These are phyloP conservation scores for Campaea margaritaria DNA, from an alignment of 2,888 invertebrate genomes.

Conservation along the genomic window DNA sequence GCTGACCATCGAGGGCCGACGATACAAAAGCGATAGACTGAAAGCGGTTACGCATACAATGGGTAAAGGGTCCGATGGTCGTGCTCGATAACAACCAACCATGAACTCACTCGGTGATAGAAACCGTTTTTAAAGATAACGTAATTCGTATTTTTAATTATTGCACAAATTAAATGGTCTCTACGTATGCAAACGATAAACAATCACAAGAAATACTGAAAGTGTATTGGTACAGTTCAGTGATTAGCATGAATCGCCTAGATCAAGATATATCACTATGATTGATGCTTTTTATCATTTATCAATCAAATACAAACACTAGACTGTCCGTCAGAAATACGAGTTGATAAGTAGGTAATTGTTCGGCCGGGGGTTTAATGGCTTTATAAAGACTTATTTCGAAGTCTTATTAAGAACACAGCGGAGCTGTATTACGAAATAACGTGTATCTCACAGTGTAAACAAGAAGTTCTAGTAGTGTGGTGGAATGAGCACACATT, in stretches of 20 bases:
- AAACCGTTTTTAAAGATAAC: neutral
- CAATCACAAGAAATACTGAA: neutral
- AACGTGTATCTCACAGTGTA: no score
- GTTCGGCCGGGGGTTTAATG: no score
- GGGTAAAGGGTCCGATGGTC: constrained; percentile 48
- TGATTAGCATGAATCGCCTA: neutral
- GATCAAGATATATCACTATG: neutral
- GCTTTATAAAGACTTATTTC: no score
- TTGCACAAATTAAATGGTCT: neutral
- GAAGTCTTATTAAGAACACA: no score
- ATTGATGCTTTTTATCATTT: neutral
- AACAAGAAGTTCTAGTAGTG: no score
- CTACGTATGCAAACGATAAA: neutral
- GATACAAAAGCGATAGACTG: constrained; percentile 44
- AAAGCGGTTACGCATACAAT: constrained; percentile 42
- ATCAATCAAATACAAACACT: no score
- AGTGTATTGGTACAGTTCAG: neutral
- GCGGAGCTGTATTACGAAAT: no score
- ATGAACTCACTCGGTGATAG: constrained; percentile 58
- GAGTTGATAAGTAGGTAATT: no score
- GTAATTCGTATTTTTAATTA: constrained; percentile 1
- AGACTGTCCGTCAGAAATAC: no score
- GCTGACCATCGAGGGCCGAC: constrained; percentile 24
- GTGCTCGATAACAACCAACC: constrained; percentile 53
- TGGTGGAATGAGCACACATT: neutral